Base-by-base conservation (phyloP, 2,797 vertebrate genomes). In the Clarias pachynema region DNA sequence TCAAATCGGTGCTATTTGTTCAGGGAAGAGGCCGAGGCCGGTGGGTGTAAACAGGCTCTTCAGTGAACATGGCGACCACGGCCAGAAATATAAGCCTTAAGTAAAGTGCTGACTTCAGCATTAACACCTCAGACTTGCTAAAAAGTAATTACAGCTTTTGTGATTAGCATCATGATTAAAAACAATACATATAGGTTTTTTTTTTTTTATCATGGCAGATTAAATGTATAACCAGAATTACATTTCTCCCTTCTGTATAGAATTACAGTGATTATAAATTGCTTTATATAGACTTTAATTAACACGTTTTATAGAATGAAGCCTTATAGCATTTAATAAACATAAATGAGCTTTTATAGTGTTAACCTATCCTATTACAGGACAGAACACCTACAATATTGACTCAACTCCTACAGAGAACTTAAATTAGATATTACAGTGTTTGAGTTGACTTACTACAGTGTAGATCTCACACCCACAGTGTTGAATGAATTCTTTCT, bases 1-100 rank as follows among this genome's bases (percentile, higher is more conserved):
- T 84, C 26, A 86, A 83, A 79, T 82, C 49, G 78, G 74, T 44
- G 15, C 37, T 85, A 66, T 88, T 89, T 84, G 79, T 79, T 88
- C 82, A 75, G 20, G 59, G 59, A 86, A 60, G 29, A 77, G 66
- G 69, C 66, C 34, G 62, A 65, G 69, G 57, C 65, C 78, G 29
- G 78, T 57, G 72, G 63, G 80, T 69, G 37, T 83, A 86, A 81
- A 70, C 83, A 79, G 68, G 65, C 78, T 80, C 22, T 31, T 79
- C 29, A 65, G 1, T 85, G 72, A 80, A 79, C 60, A 70, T 59
- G 62, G 60, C 44, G 81, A 82, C 77, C 68, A 84, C 68, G 9
- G n/a, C 81, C 29, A 53, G 40, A 65, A 24, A 83, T 44, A 66
- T n/a, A 65, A 80, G 20, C 24, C n/a, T 26, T 77, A 15, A 40